These are phyloP conservation scores for Oreochromis spilurus DNA, from an alignment of 2,113 vertebrate genomes.

Conservation along the genomic window DNA sequence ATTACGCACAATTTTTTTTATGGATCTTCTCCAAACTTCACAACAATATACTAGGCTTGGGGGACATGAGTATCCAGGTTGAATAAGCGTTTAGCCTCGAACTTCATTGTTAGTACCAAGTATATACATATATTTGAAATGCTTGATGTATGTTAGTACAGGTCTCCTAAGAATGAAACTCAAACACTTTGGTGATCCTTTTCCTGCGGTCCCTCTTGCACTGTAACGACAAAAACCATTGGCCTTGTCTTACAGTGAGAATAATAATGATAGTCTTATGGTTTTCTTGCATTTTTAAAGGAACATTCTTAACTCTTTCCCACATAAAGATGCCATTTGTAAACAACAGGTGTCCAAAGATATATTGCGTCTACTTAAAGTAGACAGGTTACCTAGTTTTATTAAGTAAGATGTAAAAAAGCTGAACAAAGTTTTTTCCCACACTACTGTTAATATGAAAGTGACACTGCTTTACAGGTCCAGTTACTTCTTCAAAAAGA, in stretches of 20 bases:
- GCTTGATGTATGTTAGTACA: background rate
- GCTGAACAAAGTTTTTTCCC: background rate
- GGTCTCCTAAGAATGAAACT: fast-evolving
- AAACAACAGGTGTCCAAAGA: background rate
- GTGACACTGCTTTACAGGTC: fast-evolving
- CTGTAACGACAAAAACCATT: background rate
- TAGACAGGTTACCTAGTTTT: background rate
- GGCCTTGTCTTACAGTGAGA: background rate
- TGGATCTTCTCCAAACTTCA: background rate
- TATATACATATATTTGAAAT: background rate
- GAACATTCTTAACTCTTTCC: background rate
- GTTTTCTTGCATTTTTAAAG: background rate
- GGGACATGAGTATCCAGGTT: background rate
- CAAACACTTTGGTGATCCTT: background rate
- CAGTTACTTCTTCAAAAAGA: background rate
- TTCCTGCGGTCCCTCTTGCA: background rate
- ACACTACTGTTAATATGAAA: fast-evolving
- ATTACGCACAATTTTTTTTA: fast-evolving
- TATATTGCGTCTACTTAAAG: fast-evolving
- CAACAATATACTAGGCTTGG: fast-evolving
- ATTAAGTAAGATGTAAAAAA: background rate
- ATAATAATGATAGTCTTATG: background rate
- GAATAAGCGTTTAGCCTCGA: fast-evolving
- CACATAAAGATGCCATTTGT: background rate
- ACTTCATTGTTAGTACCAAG: background rate